Base-by-base conservation (phyloP, 2,797 vertebrate genomes). In the Cyprinella venusta region DNA sequence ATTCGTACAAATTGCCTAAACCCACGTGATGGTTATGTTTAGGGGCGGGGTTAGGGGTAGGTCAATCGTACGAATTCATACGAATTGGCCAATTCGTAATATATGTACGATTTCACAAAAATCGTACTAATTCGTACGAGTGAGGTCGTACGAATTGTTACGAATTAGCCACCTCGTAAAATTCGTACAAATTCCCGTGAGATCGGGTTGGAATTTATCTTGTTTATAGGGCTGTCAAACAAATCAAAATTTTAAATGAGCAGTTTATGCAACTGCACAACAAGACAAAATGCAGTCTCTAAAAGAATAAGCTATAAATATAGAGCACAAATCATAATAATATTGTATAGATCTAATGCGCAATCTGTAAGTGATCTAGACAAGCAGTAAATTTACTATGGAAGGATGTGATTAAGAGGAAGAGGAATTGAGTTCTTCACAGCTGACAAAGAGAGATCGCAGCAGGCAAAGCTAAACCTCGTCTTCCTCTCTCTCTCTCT, bases 391-490 rank as follows among this genome's bases (percentile, higher is more conserved):
- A 38, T 81, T 18, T 38, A 64, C 42, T 38, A 45, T 15, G 6
- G 42, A 40, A 64, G 59, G 80, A 81, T 33, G 40, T 63, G 40
- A 81, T 80, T 33, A 71, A 45, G 18, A 80, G 12, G 7, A 36
- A 36, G 26, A 64, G 45, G 30, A 65, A 65, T 26, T 38, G 30
- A 82, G 45, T 33, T 24, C 45, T 54, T 82, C 48, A 67, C 48
- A 75, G 71, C n/a, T 13, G 19, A 75, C 33, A 40, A 26, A 33
- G 21, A 75, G 80, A 75, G 10, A 82, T 42, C 48, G 7, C 59
- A 65, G 45, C 4, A 2, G 36, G n/a, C 16, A 67, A 30, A 82
- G 21, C 70, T 33, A 40, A 82, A 65, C n/a, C 71, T 80, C 2
- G 4, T 26, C 26, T 8, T 38, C n/a, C 19, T n/a, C n/a, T n/a